These are phyloP conservation scores for Electrophaes corylata DNA, from an alignment of 2,888 invertebrate species.

Conservation along the genomic window DNA sequence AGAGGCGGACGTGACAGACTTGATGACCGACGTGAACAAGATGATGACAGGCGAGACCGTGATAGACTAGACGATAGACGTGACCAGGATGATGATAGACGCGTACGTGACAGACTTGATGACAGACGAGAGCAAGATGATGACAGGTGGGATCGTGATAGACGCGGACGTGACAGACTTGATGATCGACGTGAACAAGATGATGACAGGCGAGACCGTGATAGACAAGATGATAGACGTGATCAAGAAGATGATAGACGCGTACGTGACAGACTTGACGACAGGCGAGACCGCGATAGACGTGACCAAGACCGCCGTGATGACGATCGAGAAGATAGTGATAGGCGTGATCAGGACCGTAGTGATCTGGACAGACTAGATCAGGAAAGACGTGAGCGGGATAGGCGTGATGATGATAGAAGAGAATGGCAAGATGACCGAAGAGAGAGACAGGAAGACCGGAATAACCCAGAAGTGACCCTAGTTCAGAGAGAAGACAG, in stretches of 20 bases:
- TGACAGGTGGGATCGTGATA: conserved; percentile 17
- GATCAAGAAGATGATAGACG: conserved; percentile 10
- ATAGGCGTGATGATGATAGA: conserved; percentile 2
- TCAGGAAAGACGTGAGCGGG: conserved; percentile 4
- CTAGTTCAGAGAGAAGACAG: not conserved
- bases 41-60: not conserved
- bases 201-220: not conserved
- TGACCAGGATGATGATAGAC: conserved; percentile 8
- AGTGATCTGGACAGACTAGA: conserved; percentile 1
- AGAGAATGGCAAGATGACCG: not conserved
- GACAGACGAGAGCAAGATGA: conserved; percentile 5
- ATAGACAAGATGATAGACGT: conserved; percentile 1
- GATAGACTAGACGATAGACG: conserved; percentile 1
- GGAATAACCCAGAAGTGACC: too few species aligned
- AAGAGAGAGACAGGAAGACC: conserved; percentile 1
- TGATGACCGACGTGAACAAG: not conserved
- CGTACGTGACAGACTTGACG: not conserved
- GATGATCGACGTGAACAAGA: not conserved
- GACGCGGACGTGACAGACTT: not conserved
- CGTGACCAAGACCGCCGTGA: conserved; percentile 11
- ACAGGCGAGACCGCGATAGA: conserved; percentile 5
- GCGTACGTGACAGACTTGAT: not conserved
- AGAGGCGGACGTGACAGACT: not conserved
- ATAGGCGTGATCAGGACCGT: conserved; percentile 4
- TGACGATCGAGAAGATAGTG: conserved; percentile 7